A percentile compares a stretch with the other conserved stretches of the same genome.
These are phyloP conservation scores for Drosophila cracens DNA, from an alignment of 2,888 invertebrate species.

Conservation along the genomic window DNA sequence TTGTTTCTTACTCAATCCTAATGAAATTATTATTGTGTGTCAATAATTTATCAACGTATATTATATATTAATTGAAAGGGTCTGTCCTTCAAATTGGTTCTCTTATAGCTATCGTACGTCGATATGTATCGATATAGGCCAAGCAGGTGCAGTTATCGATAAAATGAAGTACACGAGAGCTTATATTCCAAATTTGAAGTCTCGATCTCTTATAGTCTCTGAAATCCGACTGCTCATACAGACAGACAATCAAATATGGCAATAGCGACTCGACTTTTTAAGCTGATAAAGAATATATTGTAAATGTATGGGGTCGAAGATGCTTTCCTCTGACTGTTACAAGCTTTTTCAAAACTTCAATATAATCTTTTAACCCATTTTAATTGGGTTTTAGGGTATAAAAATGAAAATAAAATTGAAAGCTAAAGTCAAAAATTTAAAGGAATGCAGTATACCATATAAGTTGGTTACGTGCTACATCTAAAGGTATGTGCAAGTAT, in stretches of 20 bases:
- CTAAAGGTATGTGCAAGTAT: slow-evolving; percentile 2
- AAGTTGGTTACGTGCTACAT: slow-evolving; percentile 35
- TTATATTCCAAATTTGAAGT: background rate
- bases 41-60: no score
- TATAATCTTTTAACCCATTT: background rate
- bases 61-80: no score
- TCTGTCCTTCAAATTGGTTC: background rate
- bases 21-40: background rate
- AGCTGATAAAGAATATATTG: background rate
- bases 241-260: no score
- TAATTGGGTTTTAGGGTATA: background rate
- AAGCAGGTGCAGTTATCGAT: background rate
- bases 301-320: background rate
- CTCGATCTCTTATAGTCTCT: background rate
- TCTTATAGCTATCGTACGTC: background rate
- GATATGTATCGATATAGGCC: background rate
- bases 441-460: slow-evolving; percentile 32
- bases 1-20: background rate
- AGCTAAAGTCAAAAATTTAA: slow-evolving; percentile 52
- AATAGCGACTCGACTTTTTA: background rate
- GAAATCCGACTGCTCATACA: background rate
- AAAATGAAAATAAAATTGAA: slow-evolving; percentile 41
- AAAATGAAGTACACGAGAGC: background rate
- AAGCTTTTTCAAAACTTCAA: background rate
- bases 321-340: background rate